Percentiles rank a stretch among this genome's conserved stretches.
Evolutionary conservation across 2,797 vertebrate species (phyloP).

Genomic region (Diceros bicornis): DNA sequence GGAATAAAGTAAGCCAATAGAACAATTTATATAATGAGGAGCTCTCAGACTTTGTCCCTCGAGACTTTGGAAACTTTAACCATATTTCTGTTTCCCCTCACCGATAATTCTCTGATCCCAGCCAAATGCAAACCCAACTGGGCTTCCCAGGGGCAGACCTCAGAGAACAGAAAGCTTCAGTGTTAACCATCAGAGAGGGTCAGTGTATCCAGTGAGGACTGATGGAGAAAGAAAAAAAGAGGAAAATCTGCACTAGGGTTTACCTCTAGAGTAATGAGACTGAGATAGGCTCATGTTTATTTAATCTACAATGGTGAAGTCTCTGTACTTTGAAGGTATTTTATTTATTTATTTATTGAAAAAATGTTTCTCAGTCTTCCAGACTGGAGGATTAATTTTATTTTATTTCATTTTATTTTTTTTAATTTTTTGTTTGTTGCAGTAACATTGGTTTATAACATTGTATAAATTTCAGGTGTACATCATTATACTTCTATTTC

Average conservation of each 20-base stretch:
- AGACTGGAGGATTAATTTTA: too few relatives aligned
- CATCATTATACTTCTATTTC: too few relatives aligned
- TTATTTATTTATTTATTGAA: too few relatives aligned
- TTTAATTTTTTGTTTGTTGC: too few relatives aligned
- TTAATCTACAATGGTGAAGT: background rate
- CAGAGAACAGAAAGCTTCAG: background rate
- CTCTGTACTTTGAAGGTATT: background rate
- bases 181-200: background rate
- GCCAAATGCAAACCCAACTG: too few relatives aligned
- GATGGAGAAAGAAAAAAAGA: background rate
- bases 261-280: background rate
- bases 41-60: background rate
- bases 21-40: conserved; percentile 9
- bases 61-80: background rate
- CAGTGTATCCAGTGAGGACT: background rate
- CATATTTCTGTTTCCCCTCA: too few relatives aligned
- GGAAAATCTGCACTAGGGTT: background rate
- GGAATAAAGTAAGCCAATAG: background rate
- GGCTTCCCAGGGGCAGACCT: background rate
- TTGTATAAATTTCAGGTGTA: too few relatives aligned
- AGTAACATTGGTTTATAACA: too few relatives aligned
- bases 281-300: too few relatives aligned
- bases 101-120: background rate
- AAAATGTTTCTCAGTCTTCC: too few relatives aligned
- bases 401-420: too few relatives aligned